Base-by-base conservation (phyloP, 2,888 invertebrate species). In the Siphonodentalium dalli region DNA sequence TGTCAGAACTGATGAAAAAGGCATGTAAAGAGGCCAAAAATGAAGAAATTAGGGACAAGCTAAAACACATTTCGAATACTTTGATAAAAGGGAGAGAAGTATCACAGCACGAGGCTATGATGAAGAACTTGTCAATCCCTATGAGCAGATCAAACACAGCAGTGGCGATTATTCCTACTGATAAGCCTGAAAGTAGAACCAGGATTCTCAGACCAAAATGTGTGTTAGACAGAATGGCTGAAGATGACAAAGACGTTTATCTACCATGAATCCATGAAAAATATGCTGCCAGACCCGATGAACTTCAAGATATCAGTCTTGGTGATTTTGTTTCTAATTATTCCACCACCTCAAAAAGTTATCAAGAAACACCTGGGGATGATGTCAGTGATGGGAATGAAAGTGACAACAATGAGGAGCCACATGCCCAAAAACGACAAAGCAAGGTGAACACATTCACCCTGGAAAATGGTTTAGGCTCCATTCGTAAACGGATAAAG, bases 271-370 rank as follows among this genome's bases (percentile, higher is more conserved):
- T 56, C 20, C 56, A 54, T 48, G 62, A 59, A 21, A 58, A 51
- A 29, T 62, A 62, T 50, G 41, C 58, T 24, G 41, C 43, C n/a
- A 28, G 51, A 33, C 56, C 59, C 35, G 29, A 50, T 9, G 39
- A 5, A 5, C 35, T 62, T 20, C 54, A 57, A 28, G n/a, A 54
- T 26, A 40, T 47, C 6, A 57, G 48, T 20, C 44, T 60, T 28
- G 63, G 54, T 23, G 58, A 58, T 13, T 63, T 63, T 48, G 52
- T 35, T 11, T 29, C 54, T 31, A 46, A 58, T 18, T 58, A 58
- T 43, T 34, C 7, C 20, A 18, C 20, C 8, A 40, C 21, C n/a
- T 5, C 5, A 21, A n/a, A 9, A 31, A 9, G n/a, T 28, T n/a
- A n/a, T n/a, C n/a, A n/a, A n/a, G n/a, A n/a, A n/a, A n/a, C n/a